phyloP scores from a whole-genome alignment of 2,797 vertebrate species.

The Aphelocoma californica region DNA sequence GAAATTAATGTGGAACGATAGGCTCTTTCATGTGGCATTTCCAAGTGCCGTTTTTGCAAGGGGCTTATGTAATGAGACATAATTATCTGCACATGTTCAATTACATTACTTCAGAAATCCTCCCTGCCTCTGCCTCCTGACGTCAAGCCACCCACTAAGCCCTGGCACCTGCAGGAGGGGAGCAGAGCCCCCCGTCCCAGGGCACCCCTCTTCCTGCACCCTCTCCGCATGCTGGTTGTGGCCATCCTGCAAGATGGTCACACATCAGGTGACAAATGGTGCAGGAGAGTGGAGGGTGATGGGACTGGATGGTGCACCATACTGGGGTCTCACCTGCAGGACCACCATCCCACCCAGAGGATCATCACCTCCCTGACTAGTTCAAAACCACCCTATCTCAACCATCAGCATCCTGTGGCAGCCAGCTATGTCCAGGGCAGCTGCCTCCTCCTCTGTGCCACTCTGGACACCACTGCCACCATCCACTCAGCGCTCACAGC shows the following conservation, averaged over 20 bases:
- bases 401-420: background rate
- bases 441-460: background rate
- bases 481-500: background rate
- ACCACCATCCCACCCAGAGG: background rate
- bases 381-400: background rate
- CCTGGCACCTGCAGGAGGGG: accelerated
- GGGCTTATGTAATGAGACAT: conserved; percentile 72
- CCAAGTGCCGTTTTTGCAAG: conserved; percentile 50
- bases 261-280: accelerated
- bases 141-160: conserved; percentile 33
- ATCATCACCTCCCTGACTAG: background rate
- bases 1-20: conserved; percentile 65
- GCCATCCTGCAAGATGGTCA: background rate
- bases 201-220: background rate
- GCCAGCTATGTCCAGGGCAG: background rate
- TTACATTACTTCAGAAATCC: conserved; percentile 69
- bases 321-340: accelerated
- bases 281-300: background rate
- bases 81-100: conserved; percentile 76
- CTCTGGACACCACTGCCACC: background rate
- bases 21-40: conserved; percentile 72
- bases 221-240: accelerated
- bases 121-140: conserved; percentile 62
- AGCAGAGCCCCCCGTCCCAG: background rate
- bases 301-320: accelerated